Evolutionary conservation across 2,113 vertebrate species (phyloP), one percentile per base, ranked within the genome.

Genomic region (Bufo gargarizans): DNA sequence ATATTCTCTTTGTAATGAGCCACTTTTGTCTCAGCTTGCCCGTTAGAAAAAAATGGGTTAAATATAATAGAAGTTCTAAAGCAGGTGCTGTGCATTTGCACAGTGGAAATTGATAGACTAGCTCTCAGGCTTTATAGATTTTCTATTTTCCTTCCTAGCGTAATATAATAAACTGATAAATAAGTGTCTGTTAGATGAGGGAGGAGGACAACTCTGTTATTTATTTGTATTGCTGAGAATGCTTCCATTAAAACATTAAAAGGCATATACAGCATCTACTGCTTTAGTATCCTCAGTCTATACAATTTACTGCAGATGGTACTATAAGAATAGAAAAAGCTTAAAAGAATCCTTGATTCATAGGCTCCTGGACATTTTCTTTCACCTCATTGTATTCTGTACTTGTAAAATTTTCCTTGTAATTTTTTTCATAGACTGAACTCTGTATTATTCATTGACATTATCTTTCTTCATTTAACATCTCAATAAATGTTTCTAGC

Each of bases 131-230:
- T 49, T n/a, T 84, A 89, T 84, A 69, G 87, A 89, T 89, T 89
- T 89, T 89, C 59, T 89, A 89, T 89, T 89, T 89, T 89, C 59
- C 58, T 78, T 89, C 72, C 59, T 78, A 76, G 56, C 11, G 72
- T 77, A 84, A 89, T 89, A 89, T 89, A 89, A 89, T 89, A 89
- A 89, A 89, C 72, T 77, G 87, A 89, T 89, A 89, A 89, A 89
- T 84, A 89, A 89, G 81, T 89, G 72, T 43, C 82, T 89, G 72
- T 78, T 78, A 83, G 87, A 89, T 84, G 47, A 76, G 74, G 59
- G 72, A 89, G 87, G 72, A 89, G 82, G 82, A 84, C 58, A 83
- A 74, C 45, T 76, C 45, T n/a, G 59, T 78, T 84, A 89, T 84
- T 89, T 89, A 77, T 89, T 89, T 88, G 53, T 83, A 88, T 84